Conservation (phyloP, 2,888 invertebrate genomes). For the Patella pellucida region DNA sequence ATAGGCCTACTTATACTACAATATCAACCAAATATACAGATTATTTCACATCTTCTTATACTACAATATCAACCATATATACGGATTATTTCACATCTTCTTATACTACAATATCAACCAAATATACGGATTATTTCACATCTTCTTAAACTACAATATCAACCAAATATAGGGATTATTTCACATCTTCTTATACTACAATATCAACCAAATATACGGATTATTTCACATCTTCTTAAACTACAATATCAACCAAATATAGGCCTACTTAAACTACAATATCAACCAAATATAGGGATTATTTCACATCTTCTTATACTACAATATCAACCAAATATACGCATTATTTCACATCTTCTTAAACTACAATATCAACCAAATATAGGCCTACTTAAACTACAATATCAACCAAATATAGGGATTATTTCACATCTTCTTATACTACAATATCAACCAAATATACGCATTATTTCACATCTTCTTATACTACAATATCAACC, state of each 20-base stretch:
- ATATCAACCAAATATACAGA: neutral
- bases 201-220: neutral
- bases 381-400: slow-evolving; percentile 32
- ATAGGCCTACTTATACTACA: too few relatives aligned
- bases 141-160: slow-evolving; percentile 33
- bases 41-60: slow-evolving; percentile 34
- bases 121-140: neutral
- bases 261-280: too few relatives aligned
- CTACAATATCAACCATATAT: slow-evolving; percentile 7
- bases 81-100: too few relatives aligned
- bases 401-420: slow-evolving; percentile 9
- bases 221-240: slow-evolving; percentile 34
- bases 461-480: slow-evolving; percentile 27
- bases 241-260: slow-evolving; percentile 10
- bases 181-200: too few relatives aligned
- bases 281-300: neutral
- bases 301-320: slow-evolving; percentile 35
- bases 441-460: too few relatives aligned
- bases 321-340: slow-evolving; percentile 1
- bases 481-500: slow-evolving; percentile 26
- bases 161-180: too few relatives aligned
- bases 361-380: too few relatives aligned
- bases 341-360: too few relatives aligned
- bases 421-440: too few relatives aligned
- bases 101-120: too few relatives aligned